These are phyloP conservation scores for Aurelia aurita DNA, from an alignment of 30 jellyfish, hydroid and myxozoan genomes.

Conservation along the genomic window DNA sequence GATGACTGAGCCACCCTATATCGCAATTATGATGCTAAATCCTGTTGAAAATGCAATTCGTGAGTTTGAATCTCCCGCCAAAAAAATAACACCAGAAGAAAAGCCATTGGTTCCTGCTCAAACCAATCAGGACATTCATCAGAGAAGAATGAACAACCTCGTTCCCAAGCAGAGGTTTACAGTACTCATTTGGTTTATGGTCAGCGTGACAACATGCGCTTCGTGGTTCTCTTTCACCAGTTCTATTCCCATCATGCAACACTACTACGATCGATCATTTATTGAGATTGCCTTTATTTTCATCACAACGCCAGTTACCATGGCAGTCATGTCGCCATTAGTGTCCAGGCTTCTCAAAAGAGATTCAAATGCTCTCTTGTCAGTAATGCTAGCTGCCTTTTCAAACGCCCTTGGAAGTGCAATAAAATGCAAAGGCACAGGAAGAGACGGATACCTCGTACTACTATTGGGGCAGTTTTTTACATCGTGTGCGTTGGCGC, in stretches of 20 bases:
- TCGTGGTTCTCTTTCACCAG: conserved; percentile 66
- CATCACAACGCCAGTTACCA: conserved; percentile 4
- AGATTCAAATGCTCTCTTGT: conserved; percentile 2
- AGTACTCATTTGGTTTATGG: conserved; percentile 27
- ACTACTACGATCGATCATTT: conserved; percentile 21
- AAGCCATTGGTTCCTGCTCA: background rate
- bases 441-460: conserved; percentile 20
- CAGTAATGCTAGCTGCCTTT: conserved; percentile 51
- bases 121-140: background rate
- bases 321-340: conserved; percentile 13
- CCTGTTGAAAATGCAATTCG: conserved; percentile 64
- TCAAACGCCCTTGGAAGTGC: conserved; percentile 69
- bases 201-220: background rate
- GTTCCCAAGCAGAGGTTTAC: conserved; percentile 29
- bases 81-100: conserved; percentile 8
- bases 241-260: conserved; percentile 1
- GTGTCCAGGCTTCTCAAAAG: background rate
- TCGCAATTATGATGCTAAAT: conserved; percentile 52
- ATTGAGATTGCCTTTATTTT: background rate
- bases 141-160: background rate
- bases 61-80: conserved; percentile 11
- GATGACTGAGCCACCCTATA: conserved; percentile 27
- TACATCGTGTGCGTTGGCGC: conserved; percentile 14
- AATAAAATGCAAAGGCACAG: conserved; percentile 51
- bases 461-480: conserved; percentile 39